These are phyloP conservation scores for Disparrhopalites patrizii DNA, from an alignment of 2,888 invertebrate genomes.

Conservation along the genomic window DNA sequence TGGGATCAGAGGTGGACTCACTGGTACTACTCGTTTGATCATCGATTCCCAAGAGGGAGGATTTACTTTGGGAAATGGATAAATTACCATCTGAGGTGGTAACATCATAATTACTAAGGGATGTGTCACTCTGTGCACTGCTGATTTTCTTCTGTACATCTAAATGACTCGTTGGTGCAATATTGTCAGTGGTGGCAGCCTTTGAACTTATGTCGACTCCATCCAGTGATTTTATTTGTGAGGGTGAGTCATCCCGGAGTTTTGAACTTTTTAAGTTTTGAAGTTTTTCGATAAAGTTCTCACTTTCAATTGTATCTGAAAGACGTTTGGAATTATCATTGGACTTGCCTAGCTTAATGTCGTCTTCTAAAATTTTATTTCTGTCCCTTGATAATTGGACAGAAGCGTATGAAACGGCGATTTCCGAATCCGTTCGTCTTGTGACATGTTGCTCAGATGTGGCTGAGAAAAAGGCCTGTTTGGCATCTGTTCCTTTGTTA, in stretches of 20 bases:
- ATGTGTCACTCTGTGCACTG: neutral
- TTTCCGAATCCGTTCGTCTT: neutral
- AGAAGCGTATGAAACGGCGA: constrained; percentile 10
- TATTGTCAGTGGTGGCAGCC: neutral
- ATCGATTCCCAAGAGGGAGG: neutral
- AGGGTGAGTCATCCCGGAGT: neutral
- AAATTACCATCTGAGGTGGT: neutral
- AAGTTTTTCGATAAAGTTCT: neutral
- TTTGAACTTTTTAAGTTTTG: neutral
- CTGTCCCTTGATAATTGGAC: constrained; percentile 9
- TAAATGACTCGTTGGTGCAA: neutral
- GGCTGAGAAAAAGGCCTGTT: too few species aligned
- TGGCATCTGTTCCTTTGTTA: neutral
- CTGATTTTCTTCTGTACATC: neutral
- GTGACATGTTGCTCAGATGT: neutral
- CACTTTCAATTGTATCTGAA: neutral
- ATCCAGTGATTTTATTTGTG: neutral
- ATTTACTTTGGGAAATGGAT: neutral
- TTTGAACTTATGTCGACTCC: constrained; percentile 6
- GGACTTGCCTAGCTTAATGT: constrained; percentile 12
- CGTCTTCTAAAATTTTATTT: neutral
- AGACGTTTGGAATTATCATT: neutral
- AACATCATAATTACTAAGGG: neutral
- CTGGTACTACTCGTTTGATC: constrained; percentile 25
- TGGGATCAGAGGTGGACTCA: constrained; percentile 30